Evolutionary conservation across 2,113 vertebrate genomes (phyloP).

Genomic region (Numida meleagris): DNA sequence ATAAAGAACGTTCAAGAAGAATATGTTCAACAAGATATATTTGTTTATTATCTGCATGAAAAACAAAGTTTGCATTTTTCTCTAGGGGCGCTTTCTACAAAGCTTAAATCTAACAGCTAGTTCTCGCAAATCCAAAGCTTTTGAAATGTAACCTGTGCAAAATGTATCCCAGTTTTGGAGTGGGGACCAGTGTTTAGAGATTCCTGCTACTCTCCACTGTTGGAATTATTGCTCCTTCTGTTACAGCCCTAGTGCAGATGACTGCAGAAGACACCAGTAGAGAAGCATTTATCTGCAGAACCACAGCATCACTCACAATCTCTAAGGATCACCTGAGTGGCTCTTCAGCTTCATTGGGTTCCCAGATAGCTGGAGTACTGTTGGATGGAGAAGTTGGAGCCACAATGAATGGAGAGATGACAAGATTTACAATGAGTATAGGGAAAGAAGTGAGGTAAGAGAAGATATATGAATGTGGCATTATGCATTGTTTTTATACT

Average conservation of each 20-base stretch:
- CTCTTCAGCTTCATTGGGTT: background rate
- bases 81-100: background rate
- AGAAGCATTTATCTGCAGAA: background rate
- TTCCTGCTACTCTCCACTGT: background rate
- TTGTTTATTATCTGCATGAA: background rate
- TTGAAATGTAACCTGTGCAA: background rate
- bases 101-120: background rate
- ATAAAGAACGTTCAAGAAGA: background rate
- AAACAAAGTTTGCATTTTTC: background rate
- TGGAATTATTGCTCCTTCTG: background rate
- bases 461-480: background rate
- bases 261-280: background rate
- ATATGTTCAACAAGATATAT: background rate
- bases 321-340: background rate
- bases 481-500: background rate
- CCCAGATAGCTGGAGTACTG: background rate
- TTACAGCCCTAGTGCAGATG: background rate
- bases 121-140: background rate
- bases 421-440: background rate
- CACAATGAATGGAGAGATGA: background rate
- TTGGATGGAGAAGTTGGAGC: background rate
- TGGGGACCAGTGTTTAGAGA: background rate
- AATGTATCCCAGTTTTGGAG: background rate
- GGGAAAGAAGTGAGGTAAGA: background rate
- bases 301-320: accelerated